Evolutionary conservation across 2,113 vertebrate genomes (phyloP), one percentile per base, ranked within the genome.

Genomic region (Phylloscopus trochiloides): DNA sequence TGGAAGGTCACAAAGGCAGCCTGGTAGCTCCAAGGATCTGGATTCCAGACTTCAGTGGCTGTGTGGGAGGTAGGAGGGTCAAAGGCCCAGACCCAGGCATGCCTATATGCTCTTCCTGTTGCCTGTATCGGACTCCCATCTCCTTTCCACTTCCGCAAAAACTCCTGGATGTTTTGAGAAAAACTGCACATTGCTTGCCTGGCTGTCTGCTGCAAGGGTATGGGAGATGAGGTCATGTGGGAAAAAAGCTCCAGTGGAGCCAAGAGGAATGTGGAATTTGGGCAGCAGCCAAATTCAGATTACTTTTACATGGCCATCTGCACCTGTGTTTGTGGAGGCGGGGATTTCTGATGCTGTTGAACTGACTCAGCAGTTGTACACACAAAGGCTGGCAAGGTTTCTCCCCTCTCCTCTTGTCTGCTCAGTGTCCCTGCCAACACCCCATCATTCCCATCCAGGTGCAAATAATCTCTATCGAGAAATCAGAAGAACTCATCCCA

Each of bases 211-310:
- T 18, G 4, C 1, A 17, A 86, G 77, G 75, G 78, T 71, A 92
- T 90, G 68, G 72, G 83, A 91, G 86, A 97, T 97, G 94, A 97
- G 91, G 86, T 97, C 94, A 96, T 94, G 71, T 94, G 94, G 94
- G 96, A 97, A 94, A 93, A 92, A 2, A 38, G 57, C 76, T 94
- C 34, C 4, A 2, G 65, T 40, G 80, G 92, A 97, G 88, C 92
- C 92, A 77, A 91, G 80, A 92, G 62, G 90, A 97, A 96, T 96
- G 90, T 95, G 82, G 72, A 88, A 74, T 96, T 81, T 94, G 93
- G 77, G 65, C 54, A 86, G 73, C 71, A 86, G 97, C 93, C 96
- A 96, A 91, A 88, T 93, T 75, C 88, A 87, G 88, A 94, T 95
- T 96, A 91, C 87, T 95, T 92, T 82, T 96, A 55, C 92, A 94